phyloP scores from a whole-genome alignment of 2,797 vertebrate genomes.

The Rhinichthys osculus region DNA sequence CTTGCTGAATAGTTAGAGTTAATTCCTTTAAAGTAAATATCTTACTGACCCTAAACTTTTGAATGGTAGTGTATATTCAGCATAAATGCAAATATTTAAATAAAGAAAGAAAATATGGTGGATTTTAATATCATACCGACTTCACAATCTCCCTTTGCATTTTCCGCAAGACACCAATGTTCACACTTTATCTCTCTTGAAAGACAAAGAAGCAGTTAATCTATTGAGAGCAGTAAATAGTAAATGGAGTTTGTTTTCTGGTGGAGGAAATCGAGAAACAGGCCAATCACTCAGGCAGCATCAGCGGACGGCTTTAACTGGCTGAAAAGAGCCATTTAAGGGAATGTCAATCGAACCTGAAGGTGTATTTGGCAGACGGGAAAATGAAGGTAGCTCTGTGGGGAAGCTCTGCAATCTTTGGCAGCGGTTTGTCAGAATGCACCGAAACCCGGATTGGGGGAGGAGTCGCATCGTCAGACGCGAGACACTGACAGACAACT shows the following conservation, averaged over 20 bases:
- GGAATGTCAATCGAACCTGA: conserved; percentile 51
- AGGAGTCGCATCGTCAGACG: conserved; percentile 27
- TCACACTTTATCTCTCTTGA: not conserved
- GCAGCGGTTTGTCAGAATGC: conserved; percentile 49
- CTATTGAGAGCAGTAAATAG: conserved; percentile 3
- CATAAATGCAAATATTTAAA: not conserved
- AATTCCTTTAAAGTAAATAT: too few species aligned
- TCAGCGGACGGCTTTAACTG: conserved; percentile 52
- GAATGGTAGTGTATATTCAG: not conserved
- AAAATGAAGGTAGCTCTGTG: conserved; percentile 49
- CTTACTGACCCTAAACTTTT: not conserved
- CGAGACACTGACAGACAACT: conserved; percentile 51
- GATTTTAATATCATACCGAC: too few species aligned
- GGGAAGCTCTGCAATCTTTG: conserved; percentile 48
- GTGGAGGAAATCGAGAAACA: conserved; percentile 34
- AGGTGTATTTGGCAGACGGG: conserved; percentile 41
- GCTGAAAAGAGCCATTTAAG: conserved; percentile 57
- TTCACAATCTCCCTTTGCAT: not conserved
- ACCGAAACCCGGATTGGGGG: conserved; percentile 56
- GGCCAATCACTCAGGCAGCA: conserved; percentile 47
- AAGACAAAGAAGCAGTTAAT: not conserved
- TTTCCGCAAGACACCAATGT: not conserved
- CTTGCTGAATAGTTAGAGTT: not conserved
- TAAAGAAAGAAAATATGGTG: not conserved
- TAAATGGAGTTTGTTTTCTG: conserved; percentile 27